These are phyloP conservation scores for Platyura marginata DNA, from an alignment of 1,140 invertebrate species.

Conservation along the genomic window DNA sequence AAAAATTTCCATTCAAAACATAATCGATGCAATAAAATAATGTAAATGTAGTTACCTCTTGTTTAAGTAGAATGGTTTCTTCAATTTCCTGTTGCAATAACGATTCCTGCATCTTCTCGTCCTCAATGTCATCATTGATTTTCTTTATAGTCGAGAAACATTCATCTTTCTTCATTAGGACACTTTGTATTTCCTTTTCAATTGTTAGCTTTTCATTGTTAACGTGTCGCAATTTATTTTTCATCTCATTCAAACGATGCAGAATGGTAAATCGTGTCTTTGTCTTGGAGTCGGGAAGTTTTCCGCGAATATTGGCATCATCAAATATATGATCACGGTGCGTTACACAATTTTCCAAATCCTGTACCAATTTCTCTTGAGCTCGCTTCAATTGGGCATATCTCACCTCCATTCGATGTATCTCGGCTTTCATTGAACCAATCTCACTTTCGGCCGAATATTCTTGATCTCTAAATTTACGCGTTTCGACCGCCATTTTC, in stretches of 20 bases:
- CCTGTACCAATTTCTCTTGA: conserved; percentile 53
- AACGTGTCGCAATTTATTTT: conserved; percentile 32
- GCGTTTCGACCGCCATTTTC: conserved; percentile 46
- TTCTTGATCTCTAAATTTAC: conserved; percentile 41
- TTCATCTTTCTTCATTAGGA: background rate
- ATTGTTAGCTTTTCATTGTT: conserved; percentile 24
- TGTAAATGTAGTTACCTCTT: conserved; percentile 1
- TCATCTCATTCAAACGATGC: conserved; percentile 33
- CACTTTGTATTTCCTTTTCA: conserved; percentile 6
- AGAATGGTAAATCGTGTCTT: conserved; percentile 18
- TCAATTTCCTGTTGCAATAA: conserved; percentile 22
- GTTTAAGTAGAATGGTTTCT: conserved; percentile 20
- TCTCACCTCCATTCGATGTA: conserved; percentile 63
- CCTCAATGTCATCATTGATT: conserved; percentile 25
- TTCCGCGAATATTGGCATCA: conserved; percentile 33
- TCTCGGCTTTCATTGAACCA: conserved; percentile 54
- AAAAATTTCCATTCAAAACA: conserved; percentile 7
- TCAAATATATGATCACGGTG: conserved; percentile 46
- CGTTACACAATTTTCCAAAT: conserved; percentile 54
- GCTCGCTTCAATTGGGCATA: conserved; percentile 45
- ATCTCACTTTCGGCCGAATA: conserved; percentile 38
- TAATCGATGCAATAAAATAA: background rate
- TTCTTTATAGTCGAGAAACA: conserved; percentile 8
- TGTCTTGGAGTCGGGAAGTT: conserved; percentile 16
- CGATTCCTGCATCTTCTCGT: conserved; percentile 25